Evolutionary conservation across 2,888 invertebrate species (phyloP), one percentile per base, ranked within the genome.

Genomic region (Orthonevra nobilis): DNA sequence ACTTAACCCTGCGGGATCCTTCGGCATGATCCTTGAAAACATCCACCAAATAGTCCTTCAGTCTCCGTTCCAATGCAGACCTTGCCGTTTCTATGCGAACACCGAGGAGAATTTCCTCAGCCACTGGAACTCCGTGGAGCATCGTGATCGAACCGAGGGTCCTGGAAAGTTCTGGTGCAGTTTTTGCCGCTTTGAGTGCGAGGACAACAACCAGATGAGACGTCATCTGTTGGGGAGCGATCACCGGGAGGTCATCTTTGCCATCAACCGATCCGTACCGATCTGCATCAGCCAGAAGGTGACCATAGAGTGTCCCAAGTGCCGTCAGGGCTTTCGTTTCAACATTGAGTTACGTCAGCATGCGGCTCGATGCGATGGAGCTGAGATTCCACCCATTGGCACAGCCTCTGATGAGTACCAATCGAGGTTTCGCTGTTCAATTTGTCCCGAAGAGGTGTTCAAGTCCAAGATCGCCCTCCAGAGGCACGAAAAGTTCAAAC

Each of bases 51-150:
- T 97, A 77, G 93, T 96, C 3, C 91, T 93, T 69, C 94, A 96
- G 83, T 93, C 95, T 44, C 96, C 96, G 0, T 97, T 94, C 85
- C 96, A 96, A 87, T 97, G 97, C 85, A 92, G 92, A 36, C 91
- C 94, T 9, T 97, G 97, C 86, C 92, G 92, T 66, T 97, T 95
- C 88, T 97, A 95, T 86, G 94, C 94, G 83, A 96, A 96, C 86
- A 94, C 92, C 84, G 91, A 92, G 74, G 91, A 91, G 52, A 91
- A 91, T 60, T 95, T 94, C 84, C 89, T 94, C 84, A 90, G 90
- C 26, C 96, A 96, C 85, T 96, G 95, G 95, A 89, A 90, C 72
- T 93, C 94, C 2, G 87, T 90, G 0, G 90, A 90, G 15, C 95
- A 95, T 82, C 61, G 82, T 28, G 81, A 85, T 32, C 68, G 82